Evolutionary conservation across 2,113 vertebrate genomes (phyloP), one percentile per base, ranked within the genome.

Genomic region (Carollia perspicillata): DNA sequence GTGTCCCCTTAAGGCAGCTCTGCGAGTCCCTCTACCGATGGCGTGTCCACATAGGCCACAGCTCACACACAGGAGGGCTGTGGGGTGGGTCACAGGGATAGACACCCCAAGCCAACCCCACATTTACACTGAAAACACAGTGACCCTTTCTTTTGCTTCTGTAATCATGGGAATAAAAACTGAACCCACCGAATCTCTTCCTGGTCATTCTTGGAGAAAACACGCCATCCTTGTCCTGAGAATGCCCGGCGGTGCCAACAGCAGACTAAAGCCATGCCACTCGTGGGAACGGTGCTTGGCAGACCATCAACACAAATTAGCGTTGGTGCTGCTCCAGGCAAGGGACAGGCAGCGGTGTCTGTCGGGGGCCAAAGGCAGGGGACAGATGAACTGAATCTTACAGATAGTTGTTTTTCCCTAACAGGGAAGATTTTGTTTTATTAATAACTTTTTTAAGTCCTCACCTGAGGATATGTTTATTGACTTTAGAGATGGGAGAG

Each of bases 341-440:
- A 12, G 33, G 75, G 63, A 22, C 26, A 26, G 0, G 4, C 49
- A 44, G 40, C 72, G 0, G 0, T n/a, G 68, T 71, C 74, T 17
- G 72, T 71, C 68, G 12, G 68, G 65, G 55, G 37, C 35, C 68
- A 91, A 11, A 68, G 65, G 44, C 60, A 79, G 68, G 10, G 30
- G 55, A 95, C 72, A 85, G 96, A 53, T 55, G 87, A 94, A 89
- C 40, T 89, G 72, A 96, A 91, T 86, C 91, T 77, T 84, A 84
- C 14, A 94, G 66, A 84, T 12, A 84, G 66, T 81, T 63, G 95
- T 86, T 63, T 81, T 30, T 85, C 9, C 20, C n/a, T 63, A 60
- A 80, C 5, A 86, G 88, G 93, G 86, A 85, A 97, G 84, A 84
- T 66, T 89, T 96, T 78, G 11, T 30, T 63, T 63, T 14, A 63